Percentiles rank a stretch among this genome's conserved stretches.
These are phyloP conservation scores for Elephantulus edwardii DNA, from an alignment of 2,113 vertebrate species.

Conservation along the genomic window DNA sequence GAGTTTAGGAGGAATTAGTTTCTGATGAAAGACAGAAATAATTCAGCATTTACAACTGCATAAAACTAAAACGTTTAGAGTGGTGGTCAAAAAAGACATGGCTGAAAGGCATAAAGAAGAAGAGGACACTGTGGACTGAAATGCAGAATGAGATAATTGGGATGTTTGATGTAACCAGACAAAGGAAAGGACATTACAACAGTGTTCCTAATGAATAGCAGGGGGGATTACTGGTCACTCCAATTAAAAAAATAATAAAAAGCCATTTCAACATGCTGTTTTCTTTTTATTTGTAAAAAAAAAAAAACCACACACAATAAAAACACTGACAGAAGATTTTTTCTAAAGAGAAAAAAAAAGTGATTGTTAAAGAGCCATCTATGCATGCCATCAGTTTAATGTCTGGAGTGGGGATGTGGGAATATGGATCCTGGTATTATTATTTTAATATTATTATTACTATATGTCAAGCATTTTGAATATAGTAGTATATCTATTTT, in stretches of 20 bases:
- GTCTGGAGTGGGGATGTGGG: background rate
- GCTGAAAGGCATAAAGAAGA: slow-evolving; percentile 39
- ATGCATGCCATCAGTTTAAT: background rate
- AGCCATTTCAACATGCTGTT: background rate
- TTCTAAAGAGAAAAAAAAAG: background rate
- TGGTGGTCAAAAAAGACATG: slow-evolving; percentile 29
- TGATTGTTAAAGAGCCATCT: background rate
- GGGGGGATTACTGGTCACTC: background rate
- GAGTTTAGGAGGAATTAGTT: slow-evolving; percentile 39
- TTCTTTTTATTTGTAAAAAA: background rate
- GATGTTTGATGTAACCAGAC: slow-evolving; percentile 24
- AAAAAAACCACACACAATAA: background rate
- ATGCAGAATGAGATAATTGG: background rate
- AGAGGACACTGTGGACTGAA: background rate
- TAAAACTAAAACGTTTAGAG: slow-evolving; percentile 50
- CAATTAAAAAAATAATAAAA: background rate
- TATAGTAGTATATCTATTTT: slow-evolving; percentile 14
- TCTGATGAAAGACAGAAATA: slow-evolving; percentile 43
- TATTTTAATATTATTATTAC: slow-evolving; percentile 52
- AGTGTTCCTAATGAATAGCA: slow-evolving; percentile 25
- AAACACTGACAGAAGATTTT: slow-evolving; percentile 5
- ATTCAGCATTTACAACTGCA: slow-evolving; percentile 33
- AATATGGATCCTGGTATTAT: background rate
- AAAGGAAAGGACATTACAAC: slow-evolving; percentile 43
- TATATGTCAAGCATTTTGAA: background rate